Conservation (phyloP, 2,113 vertebrate species). For the Xiphophorus couchianus region DNA sequence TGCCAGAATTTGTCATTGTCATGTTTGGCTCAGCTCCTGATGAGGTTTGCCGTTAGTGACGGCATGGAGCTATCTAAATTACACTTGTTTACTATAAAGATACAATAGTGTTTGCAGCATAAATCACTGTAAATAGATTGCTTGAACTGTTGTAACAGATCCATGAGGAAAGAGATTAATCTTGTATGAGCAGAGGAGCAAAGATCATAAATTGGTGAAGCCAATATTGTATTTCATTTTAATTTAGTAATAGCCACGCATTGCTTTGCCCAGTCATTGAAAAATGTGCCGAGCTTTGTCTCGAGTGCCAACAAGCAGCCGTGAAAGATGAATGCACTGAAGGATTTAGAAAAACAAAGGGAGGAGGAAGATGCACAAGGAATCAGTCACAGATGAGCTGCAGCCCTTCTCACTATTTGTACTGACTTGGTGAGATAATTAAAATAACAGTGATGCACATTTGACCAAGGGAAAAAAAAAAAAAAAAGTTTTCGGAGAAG, state of each 20-base stretch:
- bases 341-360: not conserved
- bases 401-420: not conserved
- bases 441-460: not conserved
- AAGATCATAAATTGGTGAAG: constrained; percentile 17
- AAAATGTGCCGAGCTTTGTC: constrained; percentile 23
- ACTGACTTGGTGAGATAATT: not conserved
- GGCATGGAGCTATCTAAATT: constrained; percentile 19
- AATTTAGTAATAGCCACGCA: constrained; percentile 9
- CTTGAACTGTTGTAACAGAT: constrained; percentile 20
- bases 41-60: constrained; percentile 6
- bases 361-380: not conserved
- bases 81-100: constrained; percentile 31
- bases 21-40: constrained; percentile 25
- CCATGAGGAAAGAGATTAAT: constrained; percentile 44
- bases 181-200: constrained; percentile 10
- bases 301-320: constrained; percentile 13
- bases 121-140: constrained; percentile 28
- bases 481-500: not conserved
- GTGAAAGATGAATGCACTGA: constrained; percentile 23
- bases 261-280: not conserved
- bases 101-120: constrained; percentile 29
- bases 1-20: constrained; percentile 35
- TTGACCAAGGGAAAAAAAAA: not conserved
- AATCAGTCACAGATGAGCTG: not conserved
- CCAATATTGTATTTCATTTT: constrained; percentile 5